Evolutionary conservation across 30 jellyfish, hydroid and myxozoan species (phyloP).

Genomic region (Morbakka virulenta): DNA sequence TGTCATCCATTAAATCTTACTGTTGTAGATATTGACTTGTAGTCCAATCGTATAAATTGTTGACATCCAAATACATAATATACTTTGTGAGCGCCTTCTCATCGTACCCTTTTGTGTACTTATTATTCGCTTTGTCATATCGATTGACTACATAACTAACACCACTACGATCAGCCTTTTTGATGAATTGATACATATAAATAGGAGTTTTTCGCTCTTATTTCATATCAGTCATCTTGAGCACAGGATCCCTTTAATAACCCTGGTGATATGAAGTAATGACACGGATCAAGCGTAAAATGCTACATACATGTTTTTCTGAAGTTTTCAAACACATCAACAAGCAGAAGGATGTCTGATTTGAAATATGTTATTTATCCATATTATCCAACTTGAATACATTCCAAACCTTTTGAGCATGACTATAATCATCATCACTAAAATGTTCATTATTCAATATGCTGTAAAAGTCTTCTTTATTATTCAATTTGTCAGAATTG

Average conservation of each 20-base stretch:
- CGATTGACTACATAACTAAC: no score
- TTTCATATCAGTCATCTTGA: constrained; percentile 22
- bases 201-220: constrained; percentile 10
- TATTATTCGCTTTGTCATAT: constrained; percentile 35
- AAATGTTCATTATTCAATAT: constrained; percentile 3
- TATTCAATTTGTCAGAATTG: constrained; percentile 16
- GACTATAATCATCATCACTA: constrained; percentile 35
- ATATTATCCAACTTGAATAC: not conserved
- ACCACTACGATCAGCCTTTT: constrained; percentile 47
- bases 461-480: no score
- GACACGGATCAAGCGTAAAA: constrained; percentile 45
- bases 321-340: no score
- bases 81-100: no score
- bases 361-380: constrained; percentile 30
- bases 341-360: no score
- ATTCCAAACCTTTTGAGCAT: constrained; percentile 23
- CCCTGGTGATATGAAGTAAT: constrained; percentile 51
- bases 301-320: constrained; percentile 3
- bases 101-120: constrained; percentile 7
- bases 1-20: constrained; percentile 41
- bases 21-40: constrained; percentile 55
- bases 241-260: constrained; percentile 41
- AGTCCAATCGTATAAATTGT: constrained; percentile 78
- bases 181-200: constrained; percentile 15
- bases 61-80: constrained; percentile 73